Evolutionary conservation across 2,797 vertebrate genomes (phyloP), one percentile per base, ranked within the genome.

Genomic region (Eulemur mongoz): DNA sequence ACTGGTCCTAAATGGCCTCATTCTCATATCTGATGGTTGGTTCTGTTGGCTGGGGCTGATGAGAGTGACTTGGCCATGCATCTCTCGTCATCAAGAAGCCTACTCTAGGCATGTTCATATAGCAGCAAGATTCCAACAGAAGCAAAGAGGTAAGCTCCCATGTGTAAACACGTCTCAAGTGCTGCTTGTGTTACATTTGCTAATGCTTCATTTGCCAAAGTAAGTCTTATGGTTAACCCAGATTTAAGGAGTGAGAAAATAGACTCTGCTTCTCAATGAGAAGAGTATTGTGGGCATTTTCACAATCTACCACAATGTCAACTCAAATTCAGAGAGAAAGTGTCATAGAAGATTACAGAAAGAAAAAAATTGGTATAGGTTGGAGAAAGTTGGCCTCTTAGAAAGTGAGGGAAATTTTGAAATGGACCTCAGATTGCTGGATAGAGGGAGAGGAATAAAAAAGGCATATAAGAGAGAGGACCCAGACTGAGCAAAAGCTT

Each of bases 291-390:
- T 45, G 27, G 43, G 32, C 22, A 17, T 69, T 70, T 92, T 76
- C 15, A 86, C n/a, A 78, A 17, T 73, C 23, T 86, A 76, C 20
- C 52, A 73, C 13, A 78, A 38, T 57, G 57, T 69, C 54, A 92
- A 65, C 38, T 92, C 84, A 78, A 96, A 79, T 86, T 80, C 45
- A 91, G 80, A 80, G 35, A 73, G 79, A 89, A 91, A 86, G 22
- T 81, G 4, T 52, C 59, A 85, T 4, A 45, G n/a, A 93, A 89
- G 4, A 1, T n/a, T 80, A 79, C 48, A 76, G 38, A 93, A 65
- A 89, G 59, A 72, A 95, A 90, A 79, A 67, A 75, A 52, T 50
- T 40, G 22, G 76, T 22, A 8, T 83, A 70, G 20, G 25, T 40
- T 89, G n/a, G 25, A 96, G 43, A 48, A 23, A 50, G 9, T 27